Evolutionary conservation across 2,113 vertebrate genomes (phyloP), one percentile per base, ranked within the genome.

Genomic region (Rhynchopsitta pachyrhyncha): DNA sequence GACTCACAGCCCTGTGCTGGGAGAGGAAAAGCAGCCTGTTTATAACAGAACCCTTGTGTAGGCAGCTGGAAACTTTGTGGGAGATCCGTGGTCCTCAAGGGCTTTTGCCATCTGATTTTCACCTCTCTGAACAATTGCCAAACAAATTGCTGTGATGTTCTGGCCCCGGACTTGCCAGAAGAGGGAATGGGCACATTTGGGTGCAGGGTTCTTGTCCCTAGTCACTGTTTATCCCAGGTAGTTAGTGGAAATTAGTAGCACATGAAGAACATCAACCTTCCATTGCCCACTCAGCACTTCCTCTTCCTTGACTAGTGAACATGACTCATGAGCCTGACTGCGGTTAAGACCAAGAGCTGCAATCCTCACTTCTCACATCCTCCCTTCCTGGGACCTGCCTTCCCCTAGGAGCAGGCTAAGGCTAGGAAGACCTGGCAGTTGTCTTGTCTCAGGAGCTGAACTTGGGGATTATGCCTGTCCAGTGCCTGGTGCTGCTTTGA

Each of bases 11-110:
- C 42, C 59, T 3, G 8, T 60, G 50, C 47, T 47, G 31, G 33
- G 50, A 39, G 44, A 70, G n/a, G 7, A 77, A 92, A 93, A 80
- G 0, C 60, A 67, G 1, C 22, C 37, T 95, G 88, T 93, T 91
- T 91, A 1, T 17, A 28, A 42, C 68, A 89, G 39, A 86, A 29
- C 59, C 0, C 46, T 29, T 53, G 73, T 86, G 92, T 96, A 68
- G 94, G 94, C 93, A 96, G 81, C 77, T 95, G 94, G 95, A 95
- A 96, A 95, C 47, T 93, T 73, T 31, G 55, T 41, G 60, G 73
- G 80, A 84, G 35, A 69, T 86, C 1, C 0, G 13, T n/a, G 52
- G 62, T 89, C 86, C 88, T 59, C 89, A 41, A 7, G 75, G 23
- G 17, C 70, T 79, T 73, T 47, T 91, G 70, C 80, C 20, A 4